Evolutionary conservation across 1,140 invertebrate species (phyloP), one percentile per base, ranked within the genome.

Genomic region (Drosophila micromelanica): DNA sequence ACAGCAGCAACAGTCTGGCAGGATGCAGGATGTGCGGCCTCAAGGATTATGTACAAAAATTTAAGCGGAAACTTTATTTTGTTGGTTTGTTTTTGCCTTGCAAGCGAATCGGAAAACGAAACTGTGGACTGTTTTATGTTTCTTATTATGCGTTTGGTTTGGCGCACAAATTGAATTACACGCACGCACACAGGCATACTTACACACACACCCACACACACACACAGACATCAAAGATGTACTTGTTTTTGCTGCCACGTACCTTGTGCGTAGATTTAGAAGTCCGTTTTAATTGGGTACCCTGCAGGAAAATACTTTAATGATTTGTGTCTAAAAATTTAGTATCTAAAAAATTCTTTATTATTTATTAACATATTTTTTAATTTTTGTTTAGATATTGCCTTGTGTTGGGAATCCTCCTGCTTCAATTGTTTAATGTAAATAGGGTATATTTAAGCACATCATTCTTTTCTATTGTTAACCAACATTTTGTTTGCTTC

Each of bases 101-200:
- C 62, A 37, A 11, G 62, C 51, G 27, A 54, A 46, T 43, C 5
- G 20, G 30, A 49, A 65, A 57, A 67, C 51, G 49, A 61, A 63
- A 74, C 59, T 62, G 43, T 63, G 52, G 46, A 74, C 52, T 70
- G 59, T 74, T 74, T 74, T 74, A 74, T 74, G 67, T 55, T 60
- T 60, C 67, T 57, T 49, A 77, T 69, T 78, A 52, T 68, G 45
- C 48, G 61, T 75, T 77, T 65, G 55, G 62, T 54, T 86, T 73
- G 59, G 49, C 51, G 56, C 77, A 87, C 69, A 87, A 86, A 87
- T 86, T 86, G 75, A 86, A 86, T 86, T 82, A 82, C 86, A 59
- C 42, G 40, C 59, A 64, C 70, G 35, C 73, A 65, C 45, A 40
- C 46, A 35, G 27, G 45, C 56, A 56, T 20, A 30, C 42, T 48